A percentile compares a stretch with the other conserved stretches of the same genome.
Conservation (phyloP, 1,140 invertebrate species). For the Solenopsis fugax region DNA sequence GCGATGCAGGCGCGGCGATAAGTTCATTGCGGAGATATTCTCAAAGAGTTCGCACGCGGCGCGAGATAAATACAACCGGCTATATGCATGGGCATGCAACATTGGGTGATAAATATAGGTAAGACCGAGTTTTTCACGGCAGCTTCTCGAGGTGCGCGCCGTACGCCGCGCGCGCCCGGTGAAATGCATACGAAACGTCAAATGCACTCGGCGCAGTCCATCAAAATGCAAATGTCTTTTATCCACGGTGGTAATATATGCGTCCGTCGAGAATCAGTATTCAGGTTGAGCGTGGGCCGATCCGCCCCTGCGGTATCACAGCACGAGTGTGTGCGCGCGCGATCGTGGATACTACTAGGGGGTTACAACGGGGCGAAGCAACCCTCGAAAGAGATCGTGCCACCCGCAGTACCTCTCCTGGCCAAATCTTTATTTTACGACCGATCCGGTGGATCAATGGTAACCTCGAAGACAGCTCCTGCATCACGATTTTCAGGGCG, state of each 20-base stretch:
- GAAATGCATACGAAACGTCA: conserved; percentile 83
- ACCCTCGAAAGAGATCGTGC: conserved; percentile 64
- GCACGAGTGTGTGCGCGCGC: conserved; percentile 28
- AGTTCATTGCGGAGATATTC: conserved; percentile 20
- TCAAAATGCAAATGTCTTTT: conserved; percentile 84
- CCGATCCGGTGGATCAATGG: conserved; percentile 70
- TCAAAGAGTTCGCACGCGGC: conserved; percentile 38
- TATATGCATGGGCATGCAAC: conserved; percentile 37
- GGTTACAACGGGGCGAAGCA: conserved; percentile 63
- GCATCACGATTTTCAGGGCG: conserved; percentile 47
- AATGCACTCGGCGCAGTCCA: conserved; percentile 82
- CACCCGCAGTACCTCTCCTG: conserved; percentile 46
- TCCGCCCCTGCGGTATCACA: conserved; percentile 75
- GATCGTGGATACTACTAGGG: conserved; percentile 44
- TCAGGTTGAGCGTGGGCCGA: conserved; percentile 78
- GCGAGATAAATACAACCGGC: conserved; percentile 74
- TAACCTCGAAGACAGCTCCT: conserved; percentile 48
- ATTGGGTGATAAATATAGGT: conserved; percentile 69
- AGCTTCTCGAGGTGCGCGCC: conserved; percentile 1
- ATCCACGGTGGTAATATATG: conserved; percentile 82
- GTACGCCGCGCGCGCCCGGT: conserved; percentile 54
- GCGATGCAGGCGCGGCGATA: background rate
- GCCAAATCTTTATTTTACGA: conserved; percentile 80
- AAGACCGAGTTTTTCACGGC: conserved; percentile 55
- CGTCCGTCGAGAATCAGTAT: conserved; percentile 83